A percentile compares a stretch with the other conserved stretches of the same genome.
Evolutionary conservation across 2,888 invertebrate species (phyloP).

Genomic region (Ferrisia virgata): DNA sequence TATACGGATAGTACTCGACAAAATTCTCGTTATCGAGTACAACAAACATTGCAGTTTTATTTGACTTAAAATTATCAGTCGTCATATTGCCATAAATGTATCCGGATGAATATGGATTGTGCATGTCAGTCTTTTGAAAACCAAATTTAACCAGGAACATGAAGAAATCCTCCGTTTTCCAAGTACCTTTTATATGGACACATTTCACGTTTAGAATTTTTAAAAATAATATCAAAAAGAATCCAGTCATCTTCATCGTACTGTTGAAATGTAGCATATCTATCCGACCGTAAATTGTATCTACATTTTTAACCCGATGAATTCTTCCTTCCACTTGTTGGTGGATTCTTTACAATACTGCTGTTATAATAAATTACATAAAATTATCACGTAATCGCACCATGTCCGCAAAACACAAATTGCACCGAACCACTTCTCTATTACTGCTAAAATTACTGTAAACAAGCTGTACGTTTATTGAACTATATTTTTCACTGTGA

Average conservation of each 20-base stretch:
- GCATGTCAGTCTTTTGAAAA: conserved; percentile 89
- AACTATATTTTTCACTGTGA: background rate
- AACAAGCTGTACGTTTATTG: background rate
- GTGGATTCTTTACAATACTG: background rate
- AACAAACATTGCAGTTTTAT: conserved; percentile 75
- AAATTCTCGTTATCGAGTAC: conserved; percentile 86
- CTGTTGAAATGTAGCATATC: background rate
- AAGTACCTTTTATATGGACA: conserved; percentile 62
- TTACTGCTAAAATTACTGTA: background rate
- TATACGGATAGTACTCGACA: conserved; percentile 70
- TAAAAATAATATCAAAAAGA: conserved; percentile 27
- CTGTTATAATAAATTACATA: background rate
- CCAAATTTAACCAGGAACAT: conserved; percentile 93
- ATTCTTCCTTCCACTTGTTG: background rate
- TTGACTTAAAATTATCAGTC: conserved; percentile 57
- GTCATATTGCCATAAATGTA: conserved; percentile 96
- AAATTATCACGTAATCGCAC: background rate
- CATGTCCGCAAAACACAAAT: background rate
- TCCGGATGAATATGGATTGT: conserved; percentile 82
- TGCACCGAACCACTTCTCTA: background rate
- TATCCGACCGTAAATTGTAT: background rate
- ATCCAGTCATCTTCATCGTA: conserved; percentile 10
- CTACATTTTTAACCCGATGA: background rate
- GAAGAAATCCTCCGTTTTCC: conserved; percentile 71
- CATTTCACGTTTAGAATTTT: conserved; percentile 28